phyloP scores from a whole-genome alignment of 2,113 vertebrate species.

The Arothron firmamentum region DNA sequence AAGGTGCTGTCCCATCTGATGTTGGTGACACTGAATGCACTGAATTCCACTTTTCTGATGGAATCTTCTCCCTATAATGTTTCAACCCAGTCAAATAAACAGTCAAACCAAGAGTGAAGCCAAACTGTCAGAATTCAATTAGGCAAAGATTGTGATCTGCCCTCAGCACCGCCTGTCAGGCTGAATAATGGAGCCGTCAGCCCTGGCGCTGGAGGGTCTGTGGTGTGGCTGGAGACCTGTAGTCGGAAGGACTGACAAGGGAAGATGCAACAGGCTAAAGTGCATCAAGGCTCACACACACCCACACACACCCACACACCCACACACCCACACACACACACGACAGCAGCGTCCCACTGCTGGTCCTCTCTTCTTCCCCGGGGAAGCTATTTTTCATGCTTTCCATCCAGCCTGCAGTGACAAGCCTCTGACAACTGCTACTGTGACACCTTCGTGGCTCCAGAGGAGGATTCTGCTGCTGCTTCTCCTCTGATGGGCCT shows the following conservation, averaged over 20 bases:
- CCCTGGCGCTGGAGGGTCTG: conserved; percentile 13
- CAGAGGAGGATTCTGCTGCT: conserved; percentile 56
- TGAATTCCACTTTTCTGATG: conserved; percentile 45
- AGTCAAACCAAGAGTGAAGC: conserved; percentile 18
- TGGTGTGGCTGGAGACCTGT: conserved; percentile 52
- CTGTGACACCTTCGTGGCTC: conserved; percentile 69
- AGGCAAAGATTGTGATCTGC: conserved; percentile 60
- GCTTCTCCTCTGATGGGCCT: conserved; percentile 57
- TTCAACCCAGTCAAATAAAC: conserved; percentile 52
- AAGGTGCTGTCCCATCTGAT: conserved; percentile 34
- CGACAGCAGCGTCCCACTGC: neutral
- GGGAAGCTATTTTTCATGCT: conserved; percentile 66
- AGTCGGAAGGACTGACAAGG: conserved; percentile 71
- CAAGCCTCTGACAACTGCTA: conserved; percentile 67
- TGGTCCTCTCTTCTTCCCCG: conserved; percentile 44
- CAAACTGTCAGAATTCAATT: conserved; percentile 62
- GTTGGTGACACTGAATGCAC: conserved; percentile 20
- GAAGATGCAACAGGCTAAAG: conserved; percentile 64
- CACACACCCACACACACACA: neutral
- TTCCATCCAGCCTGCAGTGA: conserved; percentile 66
- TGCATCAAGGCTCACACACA: conserved; percentile 42
- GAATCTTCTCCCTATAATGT: conserved; percentile 46
- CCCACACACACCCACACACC: conserved; percentile 17
- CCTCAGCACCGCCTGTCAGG: conserved; percentile 57
- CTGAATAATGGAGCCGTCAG: conserved; percentile 71